Evolutionary conservation across 2,113 vertebrate genomes (phyloP), one percentile per base, ranked within the genome.

Genomic region (Phyllostomus discolor): DNA sequence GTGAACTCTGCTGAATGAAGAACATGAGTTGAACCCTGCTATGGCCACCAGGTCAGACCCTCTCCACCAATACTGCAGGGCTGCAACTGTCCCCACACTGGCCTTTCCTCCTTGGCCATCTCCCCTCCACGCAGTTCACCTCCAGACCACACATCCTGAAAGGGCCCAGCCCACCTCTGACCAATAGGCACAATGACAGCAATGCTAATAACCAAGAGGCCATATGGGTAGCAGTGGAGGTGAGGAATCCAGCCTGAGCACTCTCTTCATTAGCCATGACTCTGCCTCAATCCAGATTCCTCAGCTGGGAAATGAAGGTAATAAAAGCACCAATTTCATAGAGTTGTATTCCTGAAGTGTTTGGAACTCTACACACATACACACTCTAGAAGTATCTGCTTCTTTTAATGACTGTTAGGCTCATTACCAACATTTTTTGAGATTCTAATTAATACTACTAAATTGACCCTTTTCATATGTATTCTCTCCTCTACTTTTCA

Each of bases 201-300:
- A 9, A 70, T 16, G 38, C 31, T n/a, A 67, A 50, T 22, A 9
- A 79, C 67, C 35, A 59, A 33, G 84, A 72, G 35, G 50, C 50
- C 67, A 57, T 33, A 26, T 19, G 9, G 64, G 4, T 10, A 22
- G 11, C 17, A 14, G 73, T 31, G 15, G 31, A 35, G 17, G 50
- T 5, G 1, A 50, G 54, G 50, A 19, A 22, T 38, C 11, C 7
- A 41, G 35, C 24, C 41, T 20, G 17, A 81, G 62, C 19, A 43
- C 38, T 28, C 14, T 0, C 11, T 11, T 79, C n/a, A 14, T 66
- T n/a, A 52, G 73, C 59, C 19, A 8, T 67, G 16, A 52, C n/a
- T 50, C 50, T 3, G 0, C 4, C 50, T 57, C 4, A 28, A 14
- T 3, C 50, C n/a, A 15, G 0, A 31, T 9, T 26, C 66, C 15